Conservation (phyloP, 2,113 vertebrate species). For the Amphiprion percula region DNA sequence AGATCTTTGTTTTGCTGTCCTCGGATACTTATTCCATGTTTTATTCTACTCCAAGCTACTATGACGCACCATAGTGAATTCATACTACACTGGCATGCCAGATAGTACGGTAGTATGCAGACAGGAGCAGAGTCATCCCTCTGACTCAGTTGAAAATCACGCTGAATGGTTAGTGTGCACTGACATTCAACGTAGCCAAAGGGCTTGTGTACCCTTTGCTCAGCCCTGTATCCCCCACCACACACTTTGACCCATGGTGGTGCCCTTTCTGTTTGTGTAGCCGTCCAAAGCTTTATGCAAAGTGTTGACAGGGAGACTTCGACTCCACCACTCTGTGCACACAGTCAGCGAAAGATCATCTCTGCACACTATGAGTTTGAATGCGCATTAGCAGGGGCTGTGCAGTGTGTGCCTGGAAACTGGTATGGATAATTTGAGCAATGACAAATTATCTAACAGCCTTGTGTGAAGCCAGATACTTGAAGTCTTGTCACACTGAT, state of each 20-base stretch:
- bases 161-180: conserved; percentile 68
- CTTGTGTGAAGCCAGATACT: conserved; percentile 32
- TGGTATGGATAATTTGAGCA: conserved; percentile 64
- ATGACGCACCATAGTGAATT: conserved; percentile 61
- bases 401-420: conserved; percentile 40
- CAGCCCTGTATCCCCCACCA: conserved; percentile 25
- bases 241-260: conserved; percentile 56
- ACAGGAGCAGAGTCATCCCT: conserved; percentile 42
- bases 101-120: conserved; percentile 55
- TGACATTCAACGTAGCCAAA: conserved; percentile 77
- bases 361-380: conserved; percentile 29
- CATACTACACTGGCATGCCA: conserved; percentile 64
- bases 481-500: conserved; percentile 16
- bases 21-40: conserved; percentile 12
- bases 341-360: conserved; percentile 29
- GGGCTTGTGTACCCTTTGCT: conserved; percentile 66
- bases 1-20: conserved; percentile 31
- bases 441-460: conserved; percentile 61
- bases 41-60: conserved; percentile 43
- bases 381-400: conserved; percentile 29
- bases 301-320: conserved; percentile 33
- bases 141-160: conserved; percentile 59
- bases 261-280: conserved; percentile 50
- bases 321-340: conserved; percentile 2
- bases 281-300: conserved; percentile 59